Conservation (phyloP, 2,888 invertebrate genomes). For the Ormia ochracea region DNA sequence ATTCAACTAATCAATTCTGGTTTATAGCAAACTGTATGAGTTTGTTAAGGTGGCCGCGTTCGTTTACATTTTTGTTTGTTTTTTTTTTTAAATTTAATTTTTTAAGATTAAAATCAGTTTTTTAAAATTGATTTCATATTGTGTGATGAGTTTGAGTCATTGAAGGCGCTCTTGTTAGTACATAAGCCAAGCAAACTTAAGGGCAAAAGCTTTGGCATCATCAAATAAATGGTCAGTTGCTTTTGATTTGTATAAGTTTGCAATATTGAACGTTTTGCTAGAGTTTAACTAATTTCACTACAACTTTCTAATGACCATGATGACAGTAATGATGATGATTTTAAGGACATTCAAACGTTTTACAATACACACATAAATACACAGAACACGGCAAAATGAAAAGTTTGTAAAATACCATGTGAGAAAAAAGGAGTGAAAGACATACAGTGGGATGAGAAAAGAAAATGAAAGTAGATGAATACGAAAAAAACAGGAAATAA, state of each 20-base stretch:
- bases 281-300: slow-evolving; percentile 77
- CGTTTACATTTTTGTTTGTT: background rate
- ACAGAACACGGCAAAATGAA: background rate
- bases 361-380: slow-evolving; percentile 29
- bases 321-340: slow-evolving; percentile 20
- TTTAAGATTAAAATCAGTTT: background rate
- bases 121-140: background rate
- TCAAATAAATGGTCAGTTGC: slow-evolving; percentile 60
- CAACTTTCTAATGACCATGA: slow-evolving; percentile 72
- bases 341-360: slow-evolving; percentile 8
- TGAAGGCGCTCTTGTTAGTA: slow-evolving; percentile 25
- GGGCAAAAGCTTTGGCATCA: slow-evolving; percentile 29
- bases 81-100: too few species aligned
- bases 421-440: background rate
- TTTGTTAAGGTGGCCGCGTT: slow-evolving; percentile 33
- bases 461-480: slow-evolving; percentile 33
- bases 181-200: slow-evolving; percentile 45
- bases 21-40: slow-evolving; percentile 69
- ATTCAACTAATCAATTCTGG: slow-evolving; percentile 78
- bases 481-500: background rate
- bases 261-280: slow-evolving; percentile 75
- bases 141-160: slow-evolving; percentile 23
- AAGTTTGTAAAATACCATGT: slow-evolving; percentile 13
- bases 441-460: slow-evolving; percentile 8
- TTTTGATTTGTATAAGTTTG: slow-evolving; percentile 72